These are phyloP conservation scores for Glaucopsyche alexis DNA, from an alignment of 2,888 invertebrate species.

Conservation along the genomic window DNA sequence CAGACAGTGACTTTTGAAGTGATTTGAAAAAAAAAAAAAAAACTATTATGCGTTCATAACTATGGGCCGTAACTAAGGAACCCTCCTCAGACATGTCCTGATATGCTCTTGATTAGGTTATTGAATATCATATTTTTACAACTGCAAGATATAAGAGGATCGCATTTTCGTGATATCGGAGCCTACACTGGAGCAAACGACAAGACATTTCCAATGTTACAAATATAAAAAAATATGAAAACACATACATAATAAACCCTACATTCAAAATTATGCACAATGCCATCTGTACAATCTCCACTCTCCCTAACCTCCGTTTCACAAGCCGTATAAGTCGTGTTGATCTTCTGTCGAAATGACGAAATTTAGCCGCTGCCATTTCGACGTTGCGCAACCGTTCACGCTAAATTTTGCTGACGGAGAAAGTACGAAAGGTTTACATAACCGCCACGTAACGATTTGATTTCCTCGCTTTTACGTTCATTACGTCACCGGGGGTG, in stretches of 20 bases:
- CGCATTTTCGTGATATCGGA: no score
- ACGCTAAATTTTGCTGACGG: slow-evolving; percentile 79
- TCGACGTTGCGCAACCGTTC: slow-evolving; percentile 68
- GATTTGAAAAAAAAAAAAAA: no score
- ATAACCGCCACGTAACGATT: slow-evolving; percentile 75
- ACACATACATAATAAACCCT: background rate
- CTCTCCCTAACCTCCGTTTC: slow-evolving; percentile 45
- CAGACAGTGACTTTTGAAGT: no score
- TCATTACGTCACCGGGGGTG: slow-evolving; percentile 65
- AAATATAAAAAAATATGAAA: background rate
- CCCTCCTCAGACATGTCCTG: no score
- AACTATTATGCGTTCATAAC: no score
- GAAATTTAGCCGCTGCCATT: slow-evolving; percentile 78
- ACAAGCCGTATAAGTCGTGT: slow-evolving; percentile 59
- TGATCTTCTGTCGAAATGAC: slow-evolving; percentile 73
- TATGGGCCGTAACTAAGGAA: no score
- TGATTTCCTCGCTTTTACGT: slow-evolving; percentile 78
- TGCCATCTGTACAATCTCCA: slow-evolving; percentile 22
- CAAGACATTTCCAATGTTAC: no score
- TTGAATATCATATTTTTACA: no score
- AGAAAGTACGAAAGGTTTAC: slow-evolving; percentile 80
- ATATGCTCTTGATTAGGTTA: no score
- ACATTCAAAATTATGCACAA: slow-evolving; percentile 9
- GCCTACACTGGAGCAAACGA: no score
- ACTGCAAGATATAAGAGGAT: no score